These are phyloP conservation scores for Leptobrachium leishanense DNA, from an alignment of 2,113 vertebrate genomes.

Conservation along the genomic window DNA sequence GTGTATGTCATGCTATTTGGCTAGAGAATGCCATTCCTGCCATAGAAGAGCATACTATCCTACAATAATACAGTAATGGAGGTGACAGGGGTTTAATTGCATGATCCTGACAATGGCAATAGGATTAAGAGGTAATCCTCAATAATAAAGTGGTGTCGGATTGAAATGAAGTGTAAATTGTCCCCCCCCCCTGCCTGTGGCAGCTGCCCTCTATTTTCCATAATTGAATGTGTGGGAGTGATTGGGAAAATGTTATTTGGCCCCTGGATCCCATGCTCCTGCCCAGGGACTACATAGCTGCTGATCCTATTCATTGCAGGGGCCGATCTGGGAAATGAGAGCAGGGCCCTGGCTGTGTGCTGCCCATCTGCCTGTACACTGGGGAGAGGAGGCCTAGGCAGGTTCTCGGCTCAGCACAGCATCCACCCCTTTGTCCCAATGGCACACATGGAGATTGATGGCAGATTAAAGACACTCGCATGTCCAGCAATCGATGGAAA, in stretches of 20 bases:
- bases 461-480: constrained; percentile 86
- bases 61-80: constrained; percentile 75
- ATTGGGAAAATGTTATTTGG: constrained; percentile 90
- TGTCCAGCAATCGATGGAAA: constrained; percentile 80
- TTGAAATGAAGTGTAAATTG: constrained; percentile 81
- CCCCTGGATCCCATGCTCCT: constrained; percentile 89
- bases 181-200: constrained; percentile 72
- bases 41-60: constrained; percentile 56
- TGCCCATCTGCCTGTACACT: constrained; percentile 85
- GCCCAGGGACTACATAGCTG: constrained; percentile 82
- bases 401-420: constrained; percentile 80
- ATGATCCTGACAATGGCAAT: constrained; percentile 84
- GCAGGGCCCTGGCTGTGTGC: constrained; percentile 72
- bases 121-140: constrained; percentile 86
- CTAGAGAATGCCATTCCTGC: not conserved
- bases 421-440: constrained; percentile 86
- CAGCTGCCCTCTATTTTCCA: constrained; percentile 81
- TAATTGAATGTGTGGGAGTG: constrained; percentile 89
- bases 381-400: constrained; percentile 79
- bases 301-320: constrained; percentile 82
- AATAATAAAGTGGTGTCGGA: constrained; percentile 81
- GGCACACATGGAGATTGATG: constrained; percentile 99
- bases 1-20: too few species aligned
- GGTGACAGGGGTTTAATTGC: constrained; percentile 84
- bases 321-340: constrained; percentile 88